Evolutionary conservation across 2,888 invertebrate species (phyloP).

Genomic region (Pardosa pseudoannulata): DNA sequence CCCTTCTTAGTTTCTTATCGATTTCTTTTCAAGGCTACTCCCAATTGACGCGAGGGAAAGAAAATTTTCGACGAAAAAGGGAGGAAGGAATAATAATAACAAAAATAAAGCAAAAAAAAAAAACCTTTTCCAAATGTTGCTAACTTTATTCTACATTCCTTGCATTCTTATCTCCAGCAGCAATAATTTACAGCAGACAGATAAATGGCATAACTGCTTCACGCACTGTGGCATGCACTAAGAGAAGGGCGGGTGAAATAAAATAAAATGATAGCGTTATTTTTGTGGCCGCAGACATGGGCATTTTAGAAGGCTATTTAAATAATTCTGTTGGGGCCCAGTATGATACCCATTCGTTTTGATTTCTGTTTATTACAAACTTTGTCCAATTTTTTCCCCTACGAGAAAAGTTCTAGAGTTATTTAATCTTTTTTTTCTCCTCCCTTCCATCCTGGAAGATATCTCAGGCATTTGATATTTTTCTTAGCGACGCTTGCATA

Average conservation of each 20-base stretch:
- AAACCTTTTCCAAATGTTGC: slow-evolving; percentile 50
- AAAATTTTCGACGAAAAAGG: slow-evolving; percentile 32
- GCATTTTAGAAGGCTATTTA: slow-evolving; percentile 41
- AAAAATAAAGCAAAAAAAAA: slow-evolving; percentile 24
- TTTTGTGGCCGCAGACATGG: slow-evolving; percentile 27
- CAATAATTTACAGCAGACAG: slow-evolving; percentile 65
- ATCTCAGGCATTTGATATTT: background rate
- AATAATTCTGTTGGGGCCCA: slow-evolving; percentile 45
- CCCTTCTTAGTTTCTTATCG: slow-evolving; percentile 34
- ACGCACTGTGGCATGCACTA: background rate
- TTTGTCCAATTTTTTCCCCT: background rate
- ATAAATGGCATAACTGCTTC: slow-evolving; percentile 45
- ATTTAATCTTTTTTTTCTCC: background rate
- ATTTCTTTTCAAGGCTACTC: slow-evolving; percentile 51
- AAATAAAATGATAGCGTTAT: slow-evolving; percentile 57
- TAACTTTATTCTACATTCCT: slow-evolving; percentile 64
- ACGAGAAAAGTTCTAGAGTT: background rate
- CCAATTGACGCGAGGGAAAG: slow-evolving; percentile 11
- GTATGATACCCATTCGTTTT: slow-evolving; percentile 27
- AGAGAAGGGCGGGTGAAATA: slow-evolving; percentile 18
- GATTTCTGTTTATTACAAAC: slow-evolving; percentile 8
- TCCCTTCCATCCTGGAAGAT: background rate
- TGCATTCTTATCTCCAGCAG: slow-evolving; percentile 58
- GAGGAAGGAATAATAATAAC: background rate
- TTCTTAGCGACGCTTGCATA: background rate